Percentiles rank a stretch among this genome's conserved stretches.
phyloP scores from a whole-genome alignment of 2,113 vertebrate species.

The Gila orcuttii region DNA sequence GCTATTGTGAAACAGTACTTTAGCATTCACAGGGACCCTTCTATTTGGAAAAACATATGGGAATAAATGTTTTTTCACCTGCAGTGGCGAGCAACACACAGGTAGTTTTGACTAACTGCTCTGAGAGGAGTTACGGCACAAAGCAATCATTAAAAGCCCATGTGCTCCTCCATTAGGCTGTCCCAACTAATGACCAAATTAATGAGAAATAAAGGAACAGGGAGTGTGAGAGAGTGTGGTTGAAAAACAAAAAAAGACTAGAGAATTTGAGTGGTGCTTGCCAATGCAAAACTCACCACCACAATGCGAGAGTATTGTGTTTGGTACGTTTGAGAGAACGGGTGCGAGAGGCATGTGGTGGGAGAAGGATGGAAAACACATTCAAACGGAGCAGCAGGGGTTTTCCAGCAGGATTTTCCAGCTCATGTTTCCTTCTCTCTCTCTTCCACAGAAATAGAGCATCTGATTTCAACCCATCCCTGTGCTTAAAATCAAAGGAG shows the following conservation, averaged over 20 bases:
- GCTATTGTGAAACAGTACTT: not conserved
- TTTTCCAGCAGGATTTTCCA: slow-evolving; percentile 46
- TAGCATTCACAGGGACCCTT: not conserved
- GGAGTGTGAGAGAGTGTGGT: not conserved
- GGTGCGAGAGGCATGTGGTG: not conserved
- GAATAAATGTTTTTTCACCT: not conserved
- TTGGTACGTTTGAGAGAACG: too few relatives aligned
- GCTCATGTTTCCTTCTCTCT: slow-evolving; percentile 25
- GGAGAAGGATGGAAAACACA: slow-evolving; percentile 20
- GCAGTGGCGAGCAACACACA: not conserved
- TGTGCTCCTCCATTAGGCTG: slow-evolving; percentile 5
- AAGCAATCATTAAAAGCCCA: slow-evolving; percentile 16
- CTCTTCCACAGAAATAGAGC: slow-evolving; percentile 40
- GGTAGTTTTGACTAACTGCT: slow-evolving; percentile 10
- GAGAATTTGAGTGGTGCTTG: not conserved
- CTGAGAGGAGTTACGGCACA: not conserved
- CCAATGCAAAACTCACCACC: not conserved
- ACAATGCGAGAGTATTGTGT: not conserved
- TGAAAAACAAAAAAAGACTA: not conserved
- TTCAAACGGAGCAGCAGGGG: slow-evolving; percentile 23
- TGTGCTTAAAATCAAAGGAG: slow-evolving; percentile 67
- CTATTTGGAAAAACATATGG: not conserved
- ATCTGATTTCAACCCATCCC: slow-evolving; percentile 41
- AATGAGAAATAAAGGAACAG: not conserved
- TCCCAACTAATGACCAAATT: not conserved